These are phyloP conservation scores for Turritopsis rubra DNA, from an alignment of 30 jellyfish, hydroid and myxozoan genomes.

Conservation along the genomic window DNA sequence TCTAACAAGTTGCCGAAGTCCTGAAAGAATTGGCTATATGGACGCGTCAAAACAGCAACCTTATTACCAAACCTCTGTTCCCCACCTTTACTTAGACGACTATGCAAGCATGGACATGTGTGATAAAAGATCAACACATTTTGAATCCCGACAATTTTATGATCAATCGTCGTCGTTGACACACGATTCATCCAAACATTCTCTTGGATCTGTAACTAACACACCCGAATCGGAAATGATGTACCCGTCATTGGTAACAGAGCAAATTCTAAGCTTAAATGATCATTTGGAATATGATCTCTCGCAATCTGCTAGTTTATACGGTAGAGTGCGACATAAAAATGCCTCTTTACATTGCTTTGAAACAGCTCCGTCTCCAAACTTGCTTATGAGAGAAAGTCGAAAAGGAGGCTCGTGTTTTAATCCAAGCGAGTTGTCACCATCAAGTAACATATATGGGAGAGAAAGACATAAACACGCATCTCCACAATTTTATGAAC, in stretches of 20 bases:
- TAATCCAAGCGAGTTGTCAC: not conserved
- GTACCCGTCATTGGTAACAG: constrained; percentile 3
- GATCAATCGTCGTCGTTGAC: not conserved
- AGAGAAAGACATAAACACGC: not conserved
- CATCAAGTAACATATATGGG: not conserved
- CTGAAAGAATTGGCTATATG: not conserved
- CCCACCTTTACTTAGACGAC: not conserved
- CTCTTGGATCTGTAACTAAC: not conserved
- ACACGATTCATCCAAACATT: not conserved
- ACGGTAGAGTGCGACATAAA: not conserved
- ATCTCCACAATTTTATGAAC: not conserved
- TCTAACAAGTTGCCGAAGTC: not conserved
- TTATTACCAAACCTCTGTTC: not conserved
- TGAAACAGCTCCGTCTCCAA: not conserved
- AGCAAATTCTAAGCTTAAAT: not conserved
- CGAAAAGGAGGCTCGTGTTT: not conserved
- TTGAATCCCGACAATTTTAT: not conserved
- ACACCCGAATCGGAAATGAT: constrained; percentile 12
- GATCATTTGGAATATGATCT: not conserved
- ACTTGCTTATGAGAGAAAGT: not conserved
- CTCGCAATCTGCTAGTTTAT: constrained; percentile 1
- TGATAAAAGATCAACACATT: not conserved
- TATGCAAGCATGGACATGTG: not conserved
- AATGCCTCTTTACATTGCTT: not conserved
- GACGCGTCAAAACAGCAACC: not conserved